phyloP scores from a whole-genome alignment of 2,888 invertebrate genomes.

The Antheraea yamamai region DNA sequence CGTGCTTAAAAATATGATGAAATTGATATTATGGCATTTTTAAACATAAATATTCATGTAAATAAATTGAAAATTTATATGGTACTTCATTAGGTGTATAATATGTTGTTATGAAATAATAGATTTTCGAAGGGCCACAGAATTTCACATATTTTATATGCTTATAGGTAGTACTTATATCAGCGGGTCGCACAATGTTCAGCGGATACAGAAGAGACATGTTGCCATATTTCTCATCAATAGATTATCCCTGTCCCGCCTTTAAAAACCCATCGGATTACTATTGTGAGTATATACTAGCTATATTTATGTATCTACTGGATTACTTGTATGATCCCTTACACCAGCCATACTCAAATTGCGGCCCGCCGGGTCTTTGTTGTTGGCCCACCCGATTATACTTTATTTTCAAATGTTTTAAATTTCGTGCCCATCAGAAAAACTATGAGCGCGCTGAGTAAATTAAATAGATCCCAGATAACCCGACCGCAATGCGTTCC shows the following conservation, averaged over 20 bases:
- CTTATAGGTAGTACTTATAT: constrained; percentile 87
- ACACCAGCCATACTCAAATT: neutral
- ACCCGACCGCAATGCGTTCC: too few relatives aligned
- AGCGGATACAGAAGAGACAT: constrained; percentile 94
- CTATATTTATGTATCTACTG: neutral
- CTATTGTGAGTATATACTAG: constrained; percentile 86
- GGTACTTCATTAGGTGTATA: neutral
- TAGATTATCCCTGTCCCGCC: constrained; percentile 96
- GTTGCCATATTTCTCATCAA: constrained; percentile 94
- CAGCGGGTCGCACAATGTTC: constrained; percentile 95
- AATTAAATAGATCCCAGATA: too few relatives aligned
- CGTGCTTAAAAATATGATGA: too few relatives aligned
- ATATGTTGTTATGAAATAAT: neutral
- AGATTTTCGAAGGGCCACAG: neutral
- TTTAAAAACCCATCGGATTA: constrained; percentile 98
- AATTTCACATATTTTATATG: neutral
- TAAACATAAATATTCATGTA: neutral
- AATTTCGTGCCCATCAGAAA: too few relatives aligned
- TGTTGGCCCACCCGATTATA: too few relatives aligned
- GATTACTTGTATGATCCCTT: neutral
- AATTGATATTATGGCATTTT: too few relatives aligned
- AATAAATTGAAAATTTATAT: neutral
- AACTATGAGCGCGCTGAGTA: too few relatives aligned
- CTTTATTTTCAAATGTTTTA: too few relatives aligned
- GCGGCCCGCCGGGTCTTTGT: too few relatives aligned